Base-by-base conservation (phyloP, 2,113 vertebrate species). In the Oryzias celebensis region DNA sequence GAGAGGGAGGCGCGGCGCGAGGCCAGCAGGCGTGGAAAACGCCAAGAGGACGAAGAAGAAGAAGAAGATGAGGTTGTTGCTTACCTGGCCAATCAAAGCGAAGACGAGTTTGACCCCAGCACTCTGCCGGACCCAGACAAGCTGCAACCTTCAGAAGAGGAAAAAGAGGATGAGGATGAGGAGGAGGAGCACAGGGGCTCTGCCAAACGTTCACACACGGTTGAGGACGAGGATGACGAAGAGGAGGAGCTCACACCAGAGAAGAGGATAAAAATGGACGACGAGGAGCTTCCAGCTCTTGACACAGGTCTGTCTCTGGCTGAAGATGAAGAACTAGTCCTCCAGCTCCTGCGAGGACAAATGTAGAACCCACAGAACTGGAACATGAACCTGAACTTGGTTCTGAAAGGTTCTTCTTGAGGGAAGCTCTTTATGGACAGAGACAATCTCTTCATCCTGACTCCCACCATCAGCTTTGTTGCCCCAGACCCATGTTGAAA, bases 251-350 rank as follows among this genome's bases (percentile, higher is more conserved):
- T 0, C 2, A 5, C 54, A 7, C 42, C 1, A 2, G 23, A 26
- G 17, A 79, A 64, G 36, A 80, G 54, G 54, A 84, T 57, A 62
- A 86, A 48, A 49, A n/a, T 1, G 13, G 57, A 28, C 15, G 62
- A 74, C 0, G 64, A 71, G 0, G 71, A 73, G 24, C 14, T 49
- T 14, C 4, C 22, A 3, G 36, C 43, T 47, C 58, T 86, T 64
- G 82, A 90, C 71, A 87, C 87, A 3, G 88, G 88, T 0, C 84
- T 88, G 1, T 85, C 88, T 43, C 15, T 90, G 78, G 87, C 85
- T 2, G 85, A 90, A 3, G 88, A 90, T 3, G 88, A 90, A 4
- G 77, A 90, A 56, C 16, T 90, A 2, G 88, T 87, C 18, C 44
- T 90, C 14, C 88, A 83, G 17, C 65, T 90, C 59, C 62, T 90